Conservation (phyloP, 2,888 invertebrate genomes). For the Gnatocerus cornutus region DNA sequence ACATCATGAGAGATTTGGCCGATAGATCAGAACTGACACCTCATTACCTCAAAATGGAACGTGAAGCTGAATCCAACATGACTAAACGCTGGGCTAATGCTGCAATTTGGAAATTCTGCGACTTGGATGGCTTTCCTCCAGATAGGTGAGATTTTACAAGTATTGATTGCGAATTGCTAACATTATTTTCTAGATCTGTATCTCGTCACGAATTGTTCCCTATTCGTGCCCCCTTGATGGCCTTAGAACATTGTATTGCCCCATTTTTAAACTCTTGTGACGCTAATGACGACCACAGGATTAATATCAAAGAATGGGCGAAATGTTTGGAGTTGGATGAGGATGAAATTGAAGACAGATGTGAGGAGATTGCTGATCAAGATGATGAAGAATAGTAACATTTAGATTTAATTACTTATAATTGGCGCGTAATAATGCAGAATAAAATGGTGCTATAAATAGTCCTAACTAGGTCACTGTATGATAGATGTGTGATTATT, state of each 20-base stretch:
- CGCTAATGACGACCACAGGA: constrained; percentile 89
- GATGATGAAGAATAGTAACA: constrained; percentile 41
- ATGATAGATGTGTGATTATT: constrained; percentile 22
- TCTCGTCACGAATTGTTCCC: constrained; percentile 97
- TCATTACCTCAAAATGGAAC: constrained; percentile 89
- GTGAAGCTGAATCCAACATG: constrained; percentile 90
- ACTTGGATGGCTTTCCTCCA: constrained; percentile 93
- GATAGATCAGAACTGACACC: constrained; percentile 88
- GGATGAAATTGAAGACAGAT: constrained; percentile 86
- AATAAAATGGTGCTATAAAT: constrained; percentile 63
- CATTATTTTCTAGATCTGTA: constrained; percentile 75
- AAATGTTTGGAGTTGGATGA: constrained; percentile 88
- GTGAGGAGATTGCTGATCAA: constrained; percentile 80
- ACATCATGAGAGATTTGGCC: constrained; percentile 96
- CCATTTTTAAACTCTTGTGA: constrained; percentile 97
- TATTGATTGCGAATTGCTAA: background rate
- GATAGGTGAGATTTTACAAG: constrained; percentile 76
- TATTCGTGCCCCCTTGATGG: constrained; percentile 94
- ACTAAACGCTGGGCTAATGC: constrained; percentile 92
- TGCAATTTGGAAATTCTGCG: constrained; percentile 99
- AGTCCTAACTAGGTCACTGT: constrained; percentile 30
- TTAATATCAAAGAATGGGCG: constrained; percentile 95
- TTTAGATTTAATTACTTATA: constrained; percentile 5
- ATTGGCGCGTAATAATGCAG: constrained; percentile 53
- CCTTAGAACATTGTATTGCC: constrained; percentile 97